These are phyloP conservation scores for Rhombomys opimus DNA, from an alignment of 2,113 vertebrate species.

Conservation along the genomic window DNA sequence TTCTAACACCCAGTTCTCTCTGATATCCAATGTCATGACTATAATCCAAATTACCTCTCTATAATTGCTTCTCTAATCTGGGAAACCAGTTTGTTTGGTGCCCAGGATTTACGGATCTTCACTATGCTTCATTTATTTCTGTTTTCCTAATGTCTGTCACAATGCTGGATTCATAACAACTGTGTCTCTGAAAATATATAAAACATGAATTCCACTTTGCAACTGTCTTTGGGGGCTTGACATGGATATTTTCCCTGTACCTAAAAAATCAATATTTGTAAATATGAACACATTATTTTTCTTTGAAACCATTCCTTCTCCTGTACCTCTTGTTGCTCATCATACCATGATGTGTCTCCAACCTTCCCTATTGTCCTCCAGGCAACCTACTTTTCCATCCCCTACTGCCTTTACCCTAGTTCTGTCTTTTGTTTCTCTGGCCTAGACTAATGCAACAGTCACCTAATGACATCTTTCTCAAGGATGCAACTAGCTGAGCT, in stretches of 20 bases:
- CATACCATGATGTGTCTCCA: rapidly evolving
- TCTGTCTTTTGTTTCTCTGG: neutral
- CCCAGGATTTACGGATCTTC: neutral
- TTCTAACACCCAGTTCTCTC: neutral
- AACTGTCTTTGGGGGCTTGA: constrained; percentile 15
- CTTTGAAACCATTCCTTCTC: neutral
- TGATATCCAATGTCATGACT: neutral
- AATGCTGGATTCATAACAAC: neutral
- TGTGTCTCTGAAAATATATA: neutral
- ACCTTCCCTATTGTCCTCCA: neutral
- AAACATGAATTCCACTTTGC: neutral
- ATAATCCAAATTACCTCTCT: neutral
- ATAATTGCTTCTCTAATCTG: neutral
- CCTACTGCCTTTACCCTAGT: neutral
- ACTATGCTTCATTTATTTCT: neutral
- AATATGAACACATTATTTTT: neutral
- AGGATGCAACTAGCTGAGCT: neutral
- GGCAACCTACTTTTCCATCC: neutral
- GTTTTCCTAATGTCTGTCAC: neutral
- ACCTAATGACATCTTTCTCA: neutral
- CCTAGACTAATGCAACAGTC: neutral
- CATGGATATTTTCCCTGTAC: neutral
- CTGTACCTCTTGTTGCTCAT: neutral
- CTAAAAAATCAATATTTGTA: constrained; percentile 61
- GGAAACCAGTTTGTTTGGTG: neutral